Base-by-base conservation (phyloP, 1,140 invertebrate genomes). In the Muscidifurax raptorellus region DNA sequence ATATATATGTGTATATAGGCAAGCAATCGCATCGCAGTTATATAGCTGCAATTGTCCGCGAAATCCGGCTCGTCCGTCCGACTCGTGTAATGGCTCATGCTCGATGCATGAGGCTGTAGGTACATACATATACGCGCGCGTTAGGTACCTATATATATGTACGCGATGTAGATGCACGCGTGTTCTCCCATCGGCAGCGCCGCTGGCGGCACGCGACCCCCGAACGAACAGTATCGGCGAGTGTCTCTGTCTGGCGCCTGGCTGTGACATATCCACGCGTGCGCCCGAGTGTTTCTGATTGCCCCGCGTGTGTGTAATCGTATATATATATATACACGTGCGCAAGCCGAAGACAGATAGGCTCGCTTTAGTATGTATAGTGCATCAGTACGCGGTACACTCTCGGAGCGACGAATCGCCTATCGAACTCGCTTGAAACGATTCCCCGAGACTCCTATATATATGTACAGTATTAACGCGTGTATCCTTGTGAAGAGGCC, bases 231-330 rank as follows among this genome's bases (percentile, higher is more conserved):
- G 72, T 74, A n/a, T 30, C 72, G 30, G 36, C 30, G 36, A 74
- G 30, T 36, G 72, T 69, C 28, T 74, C 36, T 74, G 36, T 30
- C 32, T 36, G 72, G 44, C 9, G 27, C 44, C 44, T 84, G 83
- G 66, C 69, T 10, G 28, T 84, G 82, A 84, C 82, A 84, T 71
- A 30, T 69, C 64, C 30, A 25, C 75, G 64, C 77, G 64, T 13
- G 52, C 13, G 36, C n/a, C 36, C 79, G 82, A 84, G 82, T 84
- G 82, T 84, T 84, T 84, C 76, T 84, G 83, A 84, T 80, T 80
- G 82, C 66, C 25, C 67, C 40, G 47, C 32, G 77, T 10, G 15
- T 30, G 18, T 74, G 30, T 25, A 74, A 36, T 74, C 72, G 25
- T 28, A 59, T 18, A 22, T 59, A 13, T 52, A 59, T 18, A 22